Conservation (phyloP, 2,113 vertebrate species). For the Orcinus orca region DNA sequence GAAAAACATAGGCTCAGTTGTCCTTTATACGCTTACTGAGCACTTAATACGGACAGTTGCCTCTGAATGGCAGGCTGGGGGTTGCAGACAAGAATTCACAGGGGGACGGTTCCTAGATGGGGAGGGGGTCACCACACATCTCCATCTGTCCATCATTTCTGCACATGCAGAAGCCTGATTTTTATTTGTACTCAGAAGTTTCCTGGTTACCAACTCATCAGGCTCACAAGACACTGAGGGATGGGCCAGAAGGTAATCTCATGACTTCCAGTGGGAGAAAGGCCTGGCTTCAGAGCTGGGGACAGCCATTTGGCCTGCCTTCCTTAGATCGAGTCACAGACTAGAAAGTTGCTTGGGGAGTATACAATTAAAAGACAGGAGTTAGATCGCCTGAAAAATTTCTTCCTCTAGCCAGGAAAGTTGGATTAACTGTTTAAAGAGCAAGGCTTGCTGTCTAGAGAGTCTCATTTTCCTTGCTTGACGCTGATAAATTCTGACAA, state of each 20-base stretch:
- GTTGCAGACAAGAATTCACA: not conserved
- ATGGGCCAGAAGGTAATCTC: not conserved
- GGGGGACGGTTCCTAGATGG: too few relatives aligned
- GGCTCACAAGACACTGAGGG: not conserved
- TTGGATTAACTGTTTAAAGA: not conserved
- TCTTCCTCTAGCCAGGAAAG: not conserved
- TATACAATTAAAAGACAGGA: not conserved
- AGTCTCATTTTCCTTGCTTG: conserved; percentile 25
- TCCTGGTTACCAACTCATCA: not conserved
- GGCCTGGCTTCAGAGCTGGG: not conserved
- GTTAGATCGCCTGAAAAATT: not conserved
- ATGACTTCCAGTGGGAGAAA: not conserved
- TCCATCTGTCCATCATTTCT: not conserved
- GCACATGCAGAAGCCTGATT: not conserved
- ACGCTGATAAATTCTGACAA: conserved; percentile 18
- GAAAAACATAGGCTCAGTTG: accelerated
- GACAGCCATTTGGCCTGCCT: not conserved
- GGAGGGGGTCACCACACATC: not conserved
- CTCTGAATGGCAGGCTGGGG: too few relatives aligned
- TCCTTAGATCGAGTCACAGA: not conserved
- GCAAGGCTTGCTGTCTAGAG: not conserved
- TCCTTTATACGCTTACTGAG: accelerated
- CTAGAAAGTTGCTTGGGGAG: not conserved
- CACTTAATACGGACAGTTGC: accelerated
- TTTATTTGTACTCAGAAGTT: not conserved